Conservation (phyloP, 30 jellyfish, hydroid and myxozoan genomes). For the Turritopsis rubra region DNA sequence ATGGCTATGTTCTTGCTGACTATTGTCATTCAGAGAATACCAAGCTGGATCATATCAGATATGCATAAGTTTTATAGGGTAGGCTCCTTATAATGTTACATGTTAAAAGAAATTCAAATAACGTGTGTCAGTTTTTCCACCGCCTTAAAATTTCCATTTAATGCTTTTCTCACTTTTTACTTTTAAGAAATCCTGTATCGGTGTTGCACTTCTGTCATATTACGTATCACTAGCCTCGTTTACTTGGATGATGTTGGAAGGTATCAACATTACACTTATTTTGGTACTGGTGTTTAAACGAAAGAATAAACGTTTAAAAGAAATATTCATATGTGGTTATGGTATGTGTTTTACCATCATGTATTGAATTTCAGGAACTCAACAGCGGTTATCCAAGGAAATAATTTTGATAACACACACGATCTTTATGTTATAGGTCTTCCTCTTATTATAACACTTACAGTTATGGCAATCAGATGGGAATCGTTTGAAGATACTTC, state of each 20-base stretch:
- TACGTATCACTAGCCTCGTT: constrained; percentile 33
- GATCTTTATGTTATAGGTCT: background rate
- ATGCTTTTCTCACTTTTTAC: background rate
- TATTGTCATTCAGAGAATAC: constrained; percentile 4
- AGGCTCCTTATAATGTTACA: background rate
- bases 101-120: background rate
- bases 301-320: constrained; percentile 9
- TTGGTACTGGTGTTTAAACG: constrained; percentile 37
- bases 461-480: background rate
- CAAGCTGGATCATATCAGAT: constrained; percentile 29
- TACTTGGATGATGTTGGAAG: constrained; percentile 59
- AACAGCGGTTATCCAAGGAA: background rate
- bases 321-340: constrained; percentile 36
- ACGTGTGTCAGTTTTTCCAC: background rate
- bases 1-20: constrained; percentile 13
- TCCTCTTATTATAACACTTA: background rate
- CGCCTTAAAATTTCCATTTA: background rate
- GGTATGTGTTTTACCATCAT: constrained; percentile 18
- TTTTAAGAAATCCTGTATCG: constrained; percentile 35
- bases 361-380: background rate
- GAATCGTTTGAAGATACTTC: background rate
- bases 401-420: background rate
- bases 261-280: constrained; percentile 26
- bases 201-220: constrained; percentile 9
- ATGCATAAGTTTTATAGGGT: constrained; percentile 20